These are phyloP conservation scores for Gymnoscelis rufifasciata DNA, from an alignment of 2,888 invertebrate species.

Conservation along the genomic window DNA sequence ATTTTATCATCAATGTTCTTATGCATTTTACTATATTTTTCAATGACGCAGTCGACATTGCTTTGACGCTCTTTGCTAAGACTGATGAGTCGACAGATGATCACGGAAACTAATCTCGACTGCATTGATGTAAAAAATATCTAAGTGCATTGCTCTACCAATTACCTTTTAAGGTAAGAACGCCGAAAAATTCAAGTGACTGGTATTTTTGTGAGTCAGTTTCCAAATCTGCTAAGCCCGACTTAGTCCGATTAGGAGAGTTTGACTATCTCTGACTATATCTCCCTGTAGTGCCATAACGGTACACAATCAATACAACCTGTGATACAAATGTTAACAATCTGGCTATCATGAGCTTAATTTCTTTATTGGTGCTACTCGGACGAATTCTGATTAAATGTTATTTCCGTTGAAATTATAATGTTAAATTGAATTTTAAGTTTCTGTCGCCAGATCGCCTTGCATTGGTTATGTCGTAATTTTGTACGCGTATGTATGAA, in stretches of 20 bases:
- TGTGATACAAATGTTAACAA: slow-evolving; percentile 35
- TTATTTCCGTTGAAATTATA: slow-evolving; percentile 6
- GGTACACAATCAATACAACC: slow-evolving; percentile 23
- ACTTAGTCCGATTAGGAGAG: slow-evolving; percentile 48
- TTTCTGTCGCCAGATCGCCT: slow-evolving; percentile 33
- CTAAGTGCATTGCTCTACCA: slow-evolving; percentile 7
- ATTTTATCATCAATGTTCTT: not conserved
- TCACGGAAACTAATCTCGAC: slow-evolving; percentile 1
- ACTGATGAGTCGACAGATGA: slow-evolving; percentile 1
- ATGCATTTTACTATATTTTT: slow-evolving; percentile 12
- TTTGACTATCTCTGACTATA: slow-evolving; percentile 5
- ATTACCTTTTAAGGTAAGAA: slow-evolving; percentile 1
- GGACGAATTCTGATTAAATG: slow-evolving; percentile 18
- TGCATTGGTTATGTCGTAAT: slow-evolving; percentile 65
- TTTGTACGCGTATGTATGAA: slow-evolving; percentile 54
- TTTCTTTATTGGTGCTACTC: slow-evolving; percentile 40
- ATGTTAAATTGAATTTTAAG: not conserved
- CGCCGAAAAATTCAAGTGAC: not conserved
- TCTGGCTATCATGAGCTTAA: slow-evolving; percentile 21
- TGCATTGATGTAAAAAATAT: slow-evolving; percentile 9
- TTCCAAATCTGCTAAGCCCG: slow-evolving; percentile 48
- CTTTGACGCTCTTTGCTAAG: not conserved
- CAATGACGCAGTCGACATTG: slow-evolving; percentile 7
- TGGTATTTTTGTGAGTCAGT: slow-evolving; percentile 17
- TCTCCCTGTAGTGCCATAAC: slow-evolving; percentile 22